These are phyloP conservation scores for Eulimnadia texana DNA, from an alignment of 1,140 invertebrate species.

Conservation along the genomic window DNA sequence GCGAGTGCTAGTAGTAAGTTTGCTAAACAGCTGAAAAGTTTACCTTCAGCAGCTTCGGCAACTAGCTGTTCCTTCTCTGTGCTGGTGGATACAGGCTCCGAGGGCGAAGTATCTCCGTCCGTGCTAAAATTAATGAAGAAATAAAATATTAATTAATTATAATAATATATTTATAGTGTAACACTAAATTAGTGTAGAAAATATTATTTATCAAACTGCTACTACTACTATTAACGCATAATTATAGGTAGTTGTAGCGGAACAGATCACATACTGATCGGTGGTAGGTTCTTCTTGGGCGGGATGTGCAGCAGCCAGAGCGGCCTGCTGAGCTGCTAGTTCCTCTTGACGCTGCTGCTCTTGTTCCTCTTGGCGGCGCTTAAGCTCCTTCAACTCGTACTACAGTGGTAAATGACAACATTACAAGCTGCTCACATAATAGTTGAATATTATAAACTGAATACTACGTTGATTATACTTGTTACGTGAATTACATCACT, in stretches of 20 bases:
- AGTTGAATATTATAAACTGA: too few relatives aligned
- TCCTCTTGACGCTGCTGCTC: constrained; percentile 50
- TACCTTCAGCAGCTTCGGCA: constrained; percentile 17
- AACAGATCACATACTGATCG: constrained; percentile 31
- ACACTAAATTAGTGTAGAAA: neutral
- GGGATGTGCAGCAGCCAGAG: constrained; percentile 38
- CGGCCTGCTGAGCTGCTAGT: constrained; percentile 44
- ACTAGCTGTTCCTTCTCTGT: constrained; percentile 13
- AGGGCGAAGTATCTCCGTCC: constrained; percentile 16
- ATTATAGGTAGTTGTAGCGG: neutral
- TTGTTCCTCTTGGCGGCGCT: constrained; percentile 59
- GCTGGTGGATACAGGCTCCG: constrained; percentile 13
- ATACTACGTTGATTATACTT: too few relatives aligned
- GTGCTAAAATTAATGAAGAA: constrained; percentile 10
- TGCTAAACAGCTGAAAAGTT: too few relatives aligned
- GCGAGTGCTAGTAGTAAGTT: too few relatives aligned
- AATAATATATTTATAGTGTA: too few relatives aligned
- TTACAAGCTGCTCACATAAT: too few relatives aligned
- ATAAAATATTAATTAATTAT: neutral
- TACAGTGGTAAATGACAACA: constrained; percentile 31
- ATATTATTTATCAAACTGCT: too few relatives aligned
- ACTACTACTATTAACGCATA: too few relatives aligned
- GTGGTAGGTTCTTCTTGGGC: constrained; percentile 38
- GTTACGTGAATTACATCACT: too few relatives aligned
- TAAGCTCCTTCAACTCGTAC: constrained; percentile 96